Percentiles rank a stretch among this genome's conserved stretches.
Conservation (phyloP, 2,888 invertebrate genomes). For the Agrochola lychnidis region DNA sequence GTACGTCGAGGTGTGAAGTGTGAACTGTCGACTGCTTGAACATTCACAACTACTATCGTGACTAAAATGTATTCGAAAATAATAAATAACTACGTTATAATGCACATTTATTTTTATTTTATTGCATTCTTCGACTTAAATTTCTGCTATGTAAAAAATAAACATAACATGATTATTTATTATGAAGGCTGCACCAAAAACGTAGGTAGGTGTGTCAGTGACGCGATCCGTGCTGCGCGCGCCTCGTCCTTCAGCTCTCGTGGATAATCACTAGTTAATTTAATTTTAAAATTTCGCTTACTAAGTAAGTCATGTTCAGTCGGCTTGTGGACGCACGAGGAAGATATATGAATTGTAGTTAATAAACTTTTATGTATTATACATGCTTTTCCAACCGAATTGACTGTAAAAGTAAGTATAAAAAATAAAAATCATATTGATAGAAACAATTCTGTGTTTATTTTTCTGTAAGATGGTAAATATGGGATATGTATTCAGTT, state of each 20-base stretch:
- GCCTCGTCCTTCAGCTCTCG: constrained; percentile 63
- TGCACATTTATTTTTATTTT: constrained; percentile 75
- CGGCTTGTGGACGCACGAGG: constrained; percentile 85
- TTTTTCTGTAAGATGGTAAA: constrained; percentile 86
- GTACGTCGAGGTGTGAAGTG: constrained; percentile 58
- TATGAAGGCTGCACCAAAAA: constrained; percentile 79
- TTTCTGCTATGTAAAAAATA: constrained; percentile 76
- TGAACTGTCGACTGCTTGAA: constrained; percentile 61
- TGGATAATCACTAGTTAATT: constrained; percentile 80
- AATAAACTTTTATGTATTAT: constrained; percentile 88
- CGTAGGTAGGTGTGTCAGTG: constrained; percentile 69
- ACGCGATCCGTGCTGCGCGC: constrained; percentile 50
- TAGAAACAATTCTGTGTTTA: constrained; percentile 90
- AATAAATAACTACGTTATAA: constrained; percentile 72
- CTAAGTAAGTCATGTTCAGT: constrained; percentile 86
- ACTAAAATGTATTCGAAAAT: constrained; percentile 69
- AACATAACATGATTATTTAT: constrained; percentile 78
- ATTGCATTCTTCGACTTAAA: constrained; percentile 76
- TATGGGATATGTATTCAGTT: constrained; percentile 90
- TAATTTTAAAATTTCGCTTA: constrained; percentile 87
- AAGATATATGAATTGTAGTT: constrained; percentile 86
- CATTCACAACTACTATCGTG: constrained; percentile 62
- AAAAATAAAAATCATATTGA: constrained; percentile 88
- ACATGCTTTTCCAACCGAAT: constrained; percentile 89
- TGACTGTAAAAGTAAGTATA: constrained; percentile 89